Base-by-base conservation (phyloP, 2,888 invertebrate genomes). In the Sacculina carcini region DNA sequence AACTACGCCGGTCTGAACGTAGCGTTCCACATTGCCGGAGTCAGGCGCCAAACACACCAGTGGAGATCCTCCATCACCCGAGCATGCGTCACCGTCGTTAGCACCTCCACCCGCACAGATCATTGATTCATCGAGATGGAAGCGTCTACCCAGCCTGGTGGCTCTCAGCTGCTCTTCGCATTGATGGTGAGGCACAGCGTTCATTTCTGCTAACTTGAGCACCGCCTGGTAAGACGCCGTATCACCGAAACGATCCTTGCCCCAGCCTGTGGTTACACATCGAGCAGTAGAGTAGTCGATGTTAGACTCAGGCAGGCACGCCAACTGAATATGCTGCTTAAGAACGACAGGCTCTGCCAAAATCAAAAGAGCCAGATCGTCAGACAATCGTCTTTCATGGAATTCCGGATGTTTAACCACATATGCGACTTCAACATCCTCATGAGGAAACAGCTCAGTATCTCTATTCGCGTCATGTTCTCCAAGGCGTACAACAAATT, bases 391-490 rank as follows among this genome's bases (percentile, higher is more conserved):
- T 7, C 40, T 38, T 19, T 56, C 54, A 12, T 54, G 39, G 53
- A 52, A 61, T 3, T 56, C 53, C 9, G 59, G 58, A 48, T 61
- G 61, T 10, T 58, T 53, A 9, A 56, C 39, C 21, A 61, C 57
- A 7, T 54, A 52, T 0, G 62, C 61, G 0, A 80, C 78, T 5
- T 69, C 66, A 5, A 78, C 68, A 60, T 83, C 79, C 60, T 81
- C 78, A 62, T 78, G 77, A 0, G 74, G 73, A 53, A 70, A 73
- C 1, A 76, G 68, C 61, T 84, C 83, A 47, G 70, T 71, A 32
- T 71, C 74, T 0, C 75, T 77, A 62, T 79, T 78, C 0, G 80
- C 79, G 64, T 83, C 82, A 82, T 83, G 84, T 65, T 83, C 83
- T 0, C 83, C 83, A 1, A 78, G 76, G 1, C 83, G 70, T 3